A percentile compares a stretch with the other conserved stretches of the same genome.
Evolutionary conservation across 2,113 vertebrate genomes (phyloP).

Genomic region (Pomatostomus ruficeps): DNA sequence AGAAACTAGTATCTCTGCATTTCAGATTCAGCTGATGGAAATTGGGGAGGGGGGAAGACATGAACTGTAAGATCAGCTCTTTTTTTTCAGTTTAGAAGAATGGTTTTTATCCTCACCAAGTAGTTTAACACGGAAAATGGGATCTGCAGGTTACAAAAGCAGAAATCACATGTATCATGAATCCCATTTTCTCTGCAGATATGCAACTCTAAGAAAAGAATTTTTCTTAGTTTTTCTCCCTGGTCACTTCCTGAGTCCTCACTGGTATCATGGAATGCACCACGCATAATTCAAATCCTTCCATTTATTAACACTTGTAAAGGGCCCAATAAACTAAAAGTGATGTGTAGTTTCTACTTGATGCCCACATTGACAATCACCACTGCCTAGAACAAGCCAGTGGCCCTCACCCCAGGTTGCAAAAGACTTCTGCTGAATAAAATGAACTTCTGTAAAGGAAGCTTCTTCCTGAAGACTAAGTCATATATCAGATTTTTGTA

Average conservation of each 20-base stretch:
- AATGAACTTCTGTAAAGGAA: not conserved
- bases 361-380: not conserved
- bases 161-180: fast-evolving
- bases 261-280: not conserved
- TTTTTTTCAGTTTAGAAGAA: not conserved
- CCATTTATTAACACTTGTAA: not conserved
- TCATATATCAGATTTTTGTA: not conserved
- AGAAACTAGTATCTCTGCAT: not conserved
- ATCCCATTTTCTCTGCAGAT: not conserved
- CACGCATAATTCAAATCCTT: not conserved
- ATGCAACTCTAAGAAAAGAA: not conserved
- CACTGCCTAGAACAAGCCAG: not conserved
- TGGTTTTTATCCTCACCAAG: not conserved
- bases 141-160: not conserved
- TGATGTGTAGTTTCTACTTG: not conserved
- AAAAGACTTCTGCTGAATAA: not conserved
- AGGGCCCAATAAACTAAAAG: not conserved
- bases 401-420: not conserved
- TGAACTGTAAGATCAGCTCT: not conserved
- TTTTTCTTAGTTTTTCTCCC: too few species aligned
- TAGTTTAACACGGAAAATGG: not conserved
- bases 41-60: fast-evolving
- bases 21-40: not conserved
- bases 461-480: not conserved
- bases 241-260: not conserved